Percentiles rank a stretch among this genome's conserved stretches.
Evolutionary conservation across 2,797 vertebrate genomes (phyloP).

Genomic region (Sternarchorhynchus goeldii): DNA sequence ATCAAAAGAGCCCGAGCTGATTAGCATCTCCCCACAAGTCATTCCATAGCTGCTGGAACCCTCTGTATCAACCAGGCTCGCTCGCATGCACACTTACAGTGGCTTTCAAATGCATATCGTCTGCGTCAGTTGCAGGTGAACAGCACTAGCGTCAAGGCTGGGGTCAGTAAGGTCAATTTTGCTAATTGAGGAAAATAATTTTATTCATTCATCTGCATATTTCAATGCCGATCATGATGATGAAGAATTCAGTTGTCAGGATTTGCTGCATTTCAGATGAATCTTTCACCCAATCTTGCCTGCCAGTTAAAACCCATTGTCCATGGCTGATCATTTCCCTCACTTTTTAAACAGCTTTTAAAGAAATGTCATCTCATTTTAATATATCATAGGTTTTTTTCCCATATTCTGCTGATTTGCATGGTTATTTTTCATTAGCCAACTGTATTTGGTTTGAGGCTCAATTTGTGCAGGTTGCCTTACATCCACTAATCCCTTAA

Average conservation of each 20-base stretch:
- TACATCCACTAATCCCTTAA: conserved; percentile 37
- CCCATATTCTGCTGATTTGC: background rate
- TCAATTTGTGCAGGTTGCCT: conserved; percentile 36
- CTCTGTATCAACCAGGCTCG: background rate
- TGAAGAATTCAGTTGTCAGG: conserved; percentile 33
- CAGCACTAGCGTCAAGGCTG: background rate
- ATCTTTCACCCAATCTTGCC: conserved; percentile 26
- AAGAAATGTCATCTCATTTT: background rate
- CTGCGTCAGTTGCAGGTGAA: background rate
- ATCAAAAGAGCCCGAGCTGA: conserved; percentile 17
- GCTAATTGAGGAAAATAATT: background rate
- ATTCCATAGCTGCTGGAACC: conserved; percentile 6
- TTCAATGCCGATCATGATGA: conserved; percentile 6
- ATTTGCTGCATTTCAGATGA: conserved; percentile 36
- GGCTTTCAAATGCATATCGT: background rate
- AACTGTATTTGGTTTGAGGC: conserved; percentile 37
- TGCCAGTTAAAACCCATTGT: conserved; percentile 15
- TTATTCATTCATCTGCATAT: conserved; percentile 8
- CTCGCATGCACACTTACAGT: background rate
- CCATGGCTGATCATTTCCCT: conserved; percentile 21
- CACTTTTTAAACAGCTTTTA: background rate
- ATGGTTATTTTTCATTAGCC: conserved; percentile 8
- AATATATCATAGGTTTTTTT: background rate
- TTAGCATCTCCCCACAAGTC: conserved; percentile 23
- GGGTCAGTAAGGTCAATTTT: conserved; percentile 14